These are phyloP conservation scores for Lates calcarifer DNA, from an alignment of 2,113 vertebrate species.

Conservation along the genomic window DNA sequence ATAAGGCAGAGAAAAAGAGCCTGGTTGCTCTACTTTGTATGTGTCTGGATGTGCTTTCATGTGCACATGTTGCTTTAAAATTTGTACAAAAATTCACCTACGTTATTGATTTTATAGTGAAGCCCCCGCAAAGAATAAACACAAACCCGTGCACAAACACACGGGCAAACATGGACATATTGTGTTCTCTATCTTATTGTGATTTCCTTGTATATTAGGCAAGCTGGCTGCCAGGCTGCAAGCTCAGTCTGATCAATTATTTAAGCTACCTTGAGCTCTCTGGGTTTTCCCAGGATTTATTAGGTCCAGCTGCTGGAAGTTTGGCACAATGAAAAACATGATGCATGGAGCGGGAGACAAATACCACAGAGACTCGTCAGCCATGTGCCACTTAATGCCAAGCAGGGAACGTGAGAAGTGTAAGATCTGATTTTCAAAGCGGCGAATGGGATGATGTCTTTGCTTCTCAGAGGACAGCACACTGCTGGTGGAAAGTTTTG, in stretches of 20 bases:
- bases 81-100: conserved; percentile 33
- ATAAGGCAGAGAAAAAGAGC: conserved; percentile 2
- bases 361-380: conserved; percentile 65
- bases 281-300: conserved; percentile 80
- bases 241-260: conserved; percentile 81
- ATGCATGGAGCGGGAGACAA: conserved; percentile 61
- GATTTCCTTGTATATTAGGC: conserved; percentile 77
- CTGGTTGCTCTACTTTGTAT: conserved; percentile 10
- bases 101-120: conserved; percentile 49
- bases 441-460: conserved; percentile 40
- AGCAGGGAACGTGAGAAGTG: conserved; percentile 38
- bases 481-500: conserved; percentile 39
- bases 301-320: conserved; percentile 75
- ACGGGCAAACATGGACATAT: conserved; percentile 53
- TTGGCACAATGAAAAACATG: conserved; percentile 71
- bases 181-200: conserved; percentile 70
- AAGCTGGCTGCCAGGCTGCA: conserved; percentile 72
- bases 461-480: conserved; percentile 38
- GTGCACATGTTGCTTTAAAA: conserved; percentile 24
- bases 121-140: conserved; percentile 35
- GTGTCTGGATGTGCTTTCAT: conserved; percentile 44
- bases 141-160: conserved; percentile 33
- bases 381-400: conserved; percentile 67
- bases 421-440: conserved; percentile 52
- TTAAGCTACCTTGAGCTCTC: conserved; percentile 79